Percentiles rank a stretch among this genome's conserved stretches.
phyloP scores from a whole-genome alignment of 2,797 vertebrate genomes.

The Chromobotia macracanthus region DNA sequence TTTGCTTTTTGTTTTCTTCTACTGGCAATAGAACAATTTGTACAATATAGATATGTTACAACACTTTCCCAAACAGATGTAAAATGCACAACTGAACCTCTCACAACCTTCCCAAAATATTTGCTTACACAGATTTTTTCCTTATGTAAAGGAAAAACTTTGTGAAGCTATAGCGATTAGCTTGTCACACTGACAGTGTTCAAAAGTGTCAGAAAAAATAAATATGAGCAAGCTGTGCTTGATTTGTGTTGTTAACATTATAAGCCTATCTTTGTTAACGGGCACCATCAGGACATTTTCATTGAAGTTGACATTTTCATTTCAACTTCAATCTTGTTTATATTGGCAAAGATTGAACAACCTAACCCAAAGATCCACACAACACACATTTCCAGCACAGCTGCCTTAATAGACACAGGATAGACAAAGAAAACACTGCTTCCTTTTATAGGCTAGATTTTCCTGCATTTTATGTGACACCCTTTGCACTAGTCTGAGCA shows the following conservation, averaged over 20 bases:
- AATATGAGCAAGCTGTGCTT: constrained; percentile 69
- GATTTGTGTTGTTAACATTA: constrained; percentile 73
- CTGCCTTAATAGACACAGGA: constrained; percentile 50
- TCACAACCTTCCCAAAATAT: constrained; percentile 34
- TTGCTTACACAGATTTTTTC: not conserved
- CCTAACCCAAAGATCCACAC: constrained; percentile 64
- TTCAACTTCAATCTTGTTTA: constrained; percentile 65
- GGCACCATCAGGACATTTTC: constrained; percentile 70
- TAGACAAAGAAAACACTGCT: constrained; percentile 54
- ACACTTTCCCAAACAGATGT: constrained; percentile 46
- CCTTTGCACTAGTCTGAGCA: too few relatives aligned
- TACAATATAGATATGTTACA: constrained; percentile 10
- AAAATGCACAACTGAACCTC: constrained; percentile 44
- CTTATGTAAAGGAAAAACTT: constrained; percentile 54
- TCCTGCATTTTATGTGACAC: not conserved
- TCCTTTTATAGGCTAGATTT: constrained; percentile 28
- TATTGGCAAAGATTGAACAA: constrained; percentile 67
- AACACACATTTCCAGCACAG: constrained; percentile 49
- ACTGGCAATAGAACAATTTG: constrained; percentile 49
- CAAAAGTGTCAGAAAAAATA: constrained; percentile 66
- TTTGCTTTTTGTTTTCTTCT: not conserved
- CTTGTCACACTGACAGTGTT: constrained; percentile 51
- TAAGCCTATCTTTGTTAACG: constrained; percentile 70
- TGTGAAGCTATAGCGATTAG: constrained; percentile 60
- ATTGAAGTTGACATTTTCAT: constrained; percentile 69